Evolutionary conservation across 2,888 invertebrate species (phyloP).

Genomic region (Meghimatium bilineatum): DNA sequence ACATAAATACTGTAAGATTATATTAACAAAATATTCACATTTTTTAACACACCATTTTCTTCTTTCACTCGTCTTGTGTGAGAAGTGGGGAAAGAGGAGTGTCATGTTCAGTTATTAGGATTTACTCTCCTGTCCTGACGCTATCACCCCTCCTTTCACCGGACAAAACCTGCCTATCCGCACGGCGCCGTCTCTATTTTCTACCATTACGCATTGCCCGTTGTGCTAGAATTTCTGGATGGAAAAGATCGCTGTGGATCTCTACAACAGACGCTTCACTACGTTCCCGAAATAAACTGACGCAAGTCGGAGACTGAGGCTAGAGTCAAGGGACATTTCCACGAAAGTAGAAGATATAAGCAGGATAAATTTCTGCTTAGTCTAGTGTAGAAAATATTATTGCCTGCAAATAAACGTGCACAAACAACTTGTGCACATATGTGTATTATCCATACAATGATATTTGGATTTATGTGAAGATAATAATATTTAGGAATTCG

Average conservation of each 20-base stretch:
- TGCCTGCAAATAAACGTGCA: not conserved
- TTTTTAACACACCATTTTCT: not conserved
- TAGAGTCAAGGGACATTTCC: not conserved
- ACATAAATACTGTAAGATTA: too few species aligned
- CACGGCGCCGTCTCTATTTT: conserved; percentile 20
- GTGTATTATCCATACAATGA: too few species aligned
- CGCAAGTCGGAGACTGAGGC: not conserved
- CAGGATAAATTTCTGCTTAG: not conserved
- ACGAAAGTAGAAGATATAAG: not conserved
- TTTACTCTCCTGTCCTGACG: not conserved
- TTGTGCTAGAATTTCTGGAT: conserved; percentile 1
- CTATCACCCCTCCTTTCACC: not conserved
- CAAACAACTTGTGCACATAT: not conserved
- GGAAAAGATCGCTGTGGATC: not conserved
- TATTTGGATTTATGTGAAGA: too few species aligned
- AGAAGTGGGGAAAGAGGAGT: not conserved
- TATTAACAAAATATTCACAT: not conserved
- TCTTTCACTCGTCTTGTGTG: not conserved
- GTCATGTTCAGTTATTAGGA: not conserved
- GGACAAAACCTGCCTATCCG: not conserved
- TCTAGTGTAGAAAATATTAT: not conserved
- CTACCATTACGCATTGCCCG: not conserved
- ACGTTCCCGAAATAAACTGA: conserved; percentile 1
- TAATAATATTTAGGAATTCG: too few species aligned
- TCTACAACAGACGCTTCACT: not conserved